Conservation (phyloP, 1,140 invertebrate genomes). For the Procambarus clarkii region DNA sequence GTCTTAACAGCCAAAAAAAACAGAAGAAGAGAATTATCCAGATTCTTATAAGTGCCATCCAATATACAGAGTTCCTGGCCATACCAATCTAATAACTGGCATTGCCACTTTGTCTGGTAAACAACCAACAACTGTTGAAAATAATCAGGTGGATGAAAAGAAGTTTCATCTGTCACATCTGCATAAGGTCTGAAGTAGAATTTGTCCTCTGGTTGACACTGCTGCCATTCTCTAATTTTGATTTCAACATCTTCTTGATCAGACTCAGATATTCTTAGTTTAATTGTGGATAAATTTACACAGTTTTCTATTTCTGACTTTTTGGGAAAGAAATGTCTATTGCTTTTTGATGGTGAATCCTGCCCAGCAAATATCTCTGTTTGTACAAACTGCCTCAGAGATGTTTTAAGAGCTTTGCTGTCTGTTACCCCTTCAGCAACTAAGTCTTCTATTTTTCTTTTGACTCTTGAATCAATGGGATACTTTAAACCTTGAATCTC, state of each 20-base stretch:
- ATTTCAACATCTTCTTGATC: neutral
- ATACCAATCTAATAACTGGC: conserved; percentile 2
- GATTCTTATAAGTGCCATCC: neutral
- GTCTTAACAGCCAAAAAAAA: conserved; percentile 27
- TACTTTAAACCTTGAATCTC: neutral
- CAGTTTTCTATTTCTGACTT: conserved; percentile 5
- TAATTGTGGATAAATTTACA: neutral
- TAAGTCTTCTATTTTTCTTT: conserved; percentile 16
- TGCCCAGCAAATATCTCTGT: conserved; percentile 28
- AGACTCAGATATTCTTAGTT: conserved; percentile 4
- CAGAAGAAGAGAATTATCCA: neutral
- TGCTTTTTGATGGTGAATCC: conserved; percentile 4
- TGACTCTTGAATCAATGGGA: conserved; percentile 2
- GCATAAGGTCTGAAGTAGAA: neutral
- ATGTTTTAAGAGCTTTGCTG: neutral
- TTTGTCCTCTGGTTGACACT: conserved; percentile 20
- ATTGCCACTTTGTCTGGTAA: conserved; percentile 15
- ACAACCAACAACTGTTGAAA: conserved; percentile 10
- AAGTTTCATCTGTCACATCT: neutral
- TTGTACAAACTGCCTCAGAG: neutral
- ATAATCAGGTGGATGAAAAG: neutral
- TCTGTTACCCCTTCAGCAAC: conserved; percentile 11
- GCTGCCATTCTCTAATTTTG: neutral
- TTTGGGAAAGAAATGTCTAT: neutral
- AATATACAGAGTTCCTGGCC: conserved; percentile 1